A percentile compares a stretch with the other conserved stretches of the same genome.
These are phyloP conservation scores for Turritopsis dohrnii DNA, from an alignment of 30 jellyfish, hydroid and myxozoan species.

Conservation along the genomic window DNA sequence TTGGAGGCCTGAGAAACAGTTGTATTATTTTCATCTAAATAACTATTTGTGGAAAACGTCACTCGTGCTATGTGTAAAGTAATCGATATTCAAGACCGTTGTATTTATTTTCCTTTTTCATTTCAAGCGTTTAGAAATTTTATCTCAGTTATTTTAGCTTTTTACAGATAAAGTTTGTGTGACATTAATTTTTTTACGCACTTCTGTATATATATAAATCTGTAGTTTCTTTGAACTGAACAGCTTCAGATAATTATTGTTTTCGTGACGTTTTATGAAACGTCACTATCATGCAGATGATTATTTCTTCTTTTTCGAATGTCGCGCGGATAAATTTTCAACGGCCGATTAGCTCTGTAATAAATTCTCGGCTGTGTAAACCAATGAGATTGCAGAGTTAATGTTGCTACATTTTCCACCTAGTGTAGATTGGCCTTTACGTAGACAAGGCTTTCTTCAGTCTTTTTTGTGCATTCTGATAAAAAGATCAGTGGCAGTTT, in stretches of 20 bases:
- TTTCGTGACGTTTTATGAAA: neutral
- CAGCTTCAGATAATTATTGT: neutral
- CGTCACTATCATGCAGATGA: neutral
- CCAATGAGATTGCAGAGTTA: no score
- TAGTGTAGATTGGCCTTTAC: no score
- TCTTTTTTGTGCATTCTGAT: no score
- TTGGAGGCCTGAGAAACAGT: no score
- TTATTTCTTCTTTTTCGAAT: no score
- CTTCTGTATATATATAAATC: neutral
- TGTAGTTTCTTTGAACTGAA: neutral
- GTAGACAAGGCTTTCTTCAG: no score
- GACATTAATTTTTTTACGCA: neutral
- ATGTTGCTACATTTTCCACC: no score
- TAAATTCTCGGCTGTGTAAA: no score
- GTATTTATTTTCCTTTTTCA: neutral
- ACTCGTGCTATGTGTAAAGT: neutral
- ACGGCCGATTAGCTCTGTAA: no score
- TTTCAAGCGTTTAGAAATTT: neutral
- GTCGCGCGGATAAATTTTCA: no score
- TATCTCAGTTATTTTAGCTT: neutral
- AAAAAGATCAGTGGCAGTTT: no score
- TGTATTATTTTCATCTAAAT: neutral
- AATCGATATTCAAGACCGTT: neutral
- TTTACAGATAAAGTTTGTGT: neutral
- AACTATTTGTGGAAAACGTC: neutral